Base-by-base conservation (phyloP, 2,888 invertebrate species). In the Chymomyza amoena region DNA sequence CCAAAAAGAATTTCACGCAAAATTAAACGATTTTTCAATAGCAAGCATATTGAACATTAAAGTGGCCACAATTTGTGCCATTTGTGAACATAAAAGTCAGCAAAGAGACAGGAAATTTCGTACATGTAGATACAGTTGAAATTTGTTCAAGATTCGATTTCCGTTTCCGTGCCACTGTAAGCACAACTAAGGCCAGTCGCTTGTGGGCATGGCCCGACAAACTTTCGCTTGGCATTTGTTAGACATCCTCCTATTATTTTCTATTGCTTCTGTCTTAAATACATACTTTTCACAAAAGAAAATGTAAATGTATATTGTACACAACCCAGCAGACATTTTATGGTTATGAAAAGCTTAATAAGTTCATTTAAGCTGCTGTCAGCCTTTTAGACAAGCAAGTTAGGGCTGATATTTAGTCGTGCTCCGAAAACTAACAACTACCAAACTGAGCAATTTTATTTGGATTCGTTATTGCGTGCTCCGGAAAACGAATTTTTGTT, bases 121-220 rank as follows among this genome's bases (percentile, higher is more conserved):
- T 54, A 18, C 7, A 54, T 13, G 15, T 51, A 15, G 18, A 5
- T 54, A 18, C 52, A 45, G 18, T 54, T 57, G 56, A 73, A 78
- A 86, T 80, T 72, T 84, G 84, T 74, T 82, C 71, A 86, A 84
- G 80, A 84, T 86, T 84, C 84, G 87, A 84, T 84, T 86, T 84
- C 84, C 84, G 87, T 73, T 86, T 86, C 86, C 84, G 82, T 72
- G 81, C 79, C 75, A 13, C 4, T 84, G 81, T 81, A 78, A 73
- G 69, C 83, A 78, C 66, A 75, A 54, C 73, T 72, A 74, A 60
- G 54, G n/a, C 15, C n/a, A 18, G 15, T n/a, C 10, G 13, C 39
- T 45, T 1, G 39, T 63, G 77, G 71, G 80, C 77, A 70, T 74
- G 69, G 51, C 57, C 20, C 45, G 50, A 13, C 2, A 45, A 36